phyloP scores from a whole-genome alignment of 2,888 invertebrate species.

The Lagria hirta region DNA sequence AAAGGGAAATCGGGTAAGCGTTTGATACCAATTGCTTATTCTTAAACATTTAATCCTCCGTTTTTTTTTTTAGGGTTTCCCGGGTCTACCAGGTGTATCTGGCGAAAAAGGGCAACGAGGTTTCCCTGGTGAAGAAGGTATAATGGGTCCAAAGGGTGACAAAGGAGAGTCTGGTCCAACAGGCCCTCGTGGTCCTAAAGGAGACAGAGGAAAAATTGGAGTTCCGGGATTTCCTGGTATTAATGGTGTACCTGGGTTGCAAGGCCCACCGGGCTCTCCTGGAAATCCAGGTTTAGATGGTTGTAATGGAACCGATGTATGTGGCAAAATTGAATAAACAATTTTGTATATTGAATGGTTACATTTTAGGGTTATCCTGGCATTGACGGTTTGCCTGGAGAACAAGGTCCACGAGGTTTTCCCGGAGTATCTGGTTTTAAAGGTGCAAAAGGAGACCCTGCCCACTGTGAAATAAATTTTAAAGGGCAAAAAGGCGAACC shows the following conservation, averaged over 20 bases:
- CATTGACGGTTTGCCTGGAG: slow-evolving; percentile 66
- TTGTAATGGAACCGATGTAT: slow-evolving; percentile 93
- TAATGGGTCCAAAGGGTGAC: slow-evolving; percentile 84
- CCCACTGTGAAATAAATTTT: slow-evolving; percentile 67
- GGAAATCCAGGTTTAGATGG: slow-evolving; percentile 89
- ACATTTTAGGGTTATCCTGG: slow-evolving; percentile 71
- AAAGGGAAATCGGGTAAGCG: slow-evolving; percentile 74
- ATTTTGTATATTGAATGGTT: slow-evolving; percentile 14
- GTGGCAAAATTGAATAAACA: slow-evolving; percentile 39
- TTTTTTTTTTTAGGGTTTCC: slow-evolving; percentile 64
- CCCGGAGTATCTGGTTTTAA: slow-evolving; percentile 66
- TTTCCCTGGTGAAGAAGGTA: slow-evolving; percentile 81
- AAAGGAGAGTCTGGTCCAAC: slow-evolving; percentile 84
- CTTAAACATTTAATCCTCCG: too few species aligned
- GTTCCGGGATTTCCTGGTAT: slow-evolving; percentile 83
- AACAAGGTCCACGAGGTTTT: slow-evolving; percentile 74
- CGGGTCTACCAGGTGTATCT: slow-evolving; percentile 69
- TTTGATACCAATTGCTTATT: background rate
- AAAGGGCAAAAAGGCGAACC: slow-evolving; percentile 88
- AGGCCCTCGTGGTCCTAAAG: slow-evolving; percentile 80
- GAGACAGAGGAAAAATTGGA: slow-evolving; percentile 84
- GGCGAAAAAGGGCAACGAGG: slow-evolving; percentile 78
- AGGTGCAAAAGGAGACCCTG: slow-evolving; percentile 82
- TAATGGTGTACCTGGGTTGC: slow-evolving; percentile 70
- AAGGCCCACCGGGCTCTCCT: slow-evolving; percentile 69